phyloP scores from a whole-genome alignment of 30 jellyfish, hydroid and myxozoan species.

The Hydractinia symbiolongicarpus region DNA sequence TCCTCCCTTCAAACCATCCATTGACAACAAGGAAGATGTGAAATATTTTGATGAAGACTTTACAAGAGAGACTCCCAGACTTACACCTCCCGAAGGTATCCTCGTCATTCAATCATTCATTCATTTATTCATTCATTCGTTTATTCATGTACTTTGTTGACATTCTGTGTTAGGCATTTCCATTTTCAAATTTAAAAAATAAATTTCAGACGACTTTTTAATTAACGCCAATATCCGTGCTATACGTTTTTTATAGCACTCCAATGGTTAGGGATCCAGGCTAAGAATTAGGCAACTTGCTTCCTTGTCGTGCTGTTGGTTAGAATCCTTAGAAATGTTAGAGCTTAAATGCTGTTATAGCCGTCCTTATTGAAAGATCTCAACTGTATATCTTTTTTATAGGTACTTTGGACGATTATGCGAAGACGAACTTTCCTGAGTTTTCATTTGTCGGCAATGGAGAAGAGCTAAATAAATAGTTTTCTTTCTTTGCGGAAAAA shows the following conservation, averaged over 20 bases:
- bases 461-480: not conserved
- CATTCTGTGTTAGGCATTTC: not conserved
- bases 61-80: slow-evolving; percentile 82
- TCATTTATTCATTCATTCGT: not conserved
- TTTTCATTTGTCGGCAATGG: slow-evolving; percentile 17
- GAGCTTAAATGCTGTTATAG: too few relatives aligned
- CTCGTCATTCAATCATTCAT: not conserved
- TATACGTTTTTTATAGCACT: too few relatives aligned
- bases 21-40: slow-evolving; percentile 61
- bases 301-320: too few relatives aligned
- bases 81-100: slow-evolving; percentile 68
- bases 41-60: slow-evolving; percentile 79
- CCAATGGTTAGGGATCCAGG: too few relatives aligned
- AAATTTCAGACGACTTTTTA: too few relatives aligned
- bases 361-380: too few relatives aligned
- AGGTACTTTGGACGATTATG: slow-evolving; percentile 13
- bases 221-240: too few relatives aligned
- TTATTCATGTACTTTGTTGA: not conserved
- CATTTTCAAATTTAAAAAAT: not conserved
- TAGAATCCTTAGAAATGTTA: too few relatives aligned
- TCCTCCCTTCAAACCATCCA: slow-evolving; percentile 84
- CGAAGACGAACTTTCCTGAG: slow-evolving; percentile 25
- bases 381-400: not conserved
- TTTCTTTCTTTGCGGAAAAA: too few relatives aligned
- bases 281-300: too few relatives aligned